These are phyloP conservation scores for Mustela nigripes DNA, from an alignment of 2,113 vertebrate species.

Conservation along the genomic window DNA sequence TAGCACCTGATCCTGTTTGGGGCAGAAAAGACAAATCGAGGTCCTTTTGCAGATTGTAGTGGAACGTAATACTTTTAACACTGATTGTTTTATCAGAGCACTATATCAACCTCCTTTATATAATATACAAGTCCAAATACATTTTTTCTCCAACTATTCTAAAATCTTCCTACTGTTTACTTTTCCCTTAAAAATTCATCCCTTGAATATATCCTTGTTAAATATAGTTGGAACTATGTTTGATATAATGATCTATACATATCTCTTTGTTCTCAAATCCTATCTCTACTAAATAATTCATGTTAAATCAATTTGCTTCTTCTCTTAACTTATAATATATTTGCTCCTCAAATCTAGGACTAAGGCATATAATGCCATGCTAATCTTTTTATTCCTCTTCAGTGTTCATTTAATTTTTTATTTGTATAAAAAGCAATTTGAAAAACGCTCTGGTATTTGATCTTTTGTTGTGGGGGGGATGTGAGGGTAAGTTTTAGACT, in stretches of 20 bases:
- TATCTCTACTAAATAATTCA: neutral
- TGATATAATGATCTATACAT: neutral
- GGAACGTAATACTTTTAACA: neutral
- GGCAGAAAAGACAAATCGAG: neutral
- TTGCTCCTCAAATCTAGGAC: neutral
- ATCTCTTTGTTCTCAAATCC: neutral
- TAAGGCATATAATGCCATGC: neutral
- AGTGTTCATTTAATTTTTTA: neutral
- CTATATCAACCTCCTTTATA: neutral
- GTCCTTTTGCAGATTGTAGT: neutral
- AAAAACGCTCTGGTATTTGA: neutral
- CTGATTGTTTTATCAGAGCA: neutral
- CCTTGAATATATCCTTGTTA: neutral
- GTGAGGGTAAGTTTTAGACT: neutral
- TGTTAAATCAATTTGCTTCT: neutral
- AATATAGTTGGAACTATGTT: neutral
- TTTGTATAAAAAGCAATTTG: neutral
- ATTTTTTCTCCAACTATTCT: neutral
- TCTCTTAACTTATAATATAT: neutral
- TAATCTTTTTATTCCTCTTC: neutral
- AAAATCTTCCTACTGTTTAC: neutral
- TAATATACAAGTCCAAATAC: neutral
- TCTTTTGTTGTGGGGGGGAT: too few species aligned
- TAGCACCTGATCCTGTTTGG: neutral
- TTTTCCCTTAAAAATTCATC: neutral